phyloP scores from a whole-genome alignment of 2,113 vertebrate species.

The Notothenia rossii region DNA sequence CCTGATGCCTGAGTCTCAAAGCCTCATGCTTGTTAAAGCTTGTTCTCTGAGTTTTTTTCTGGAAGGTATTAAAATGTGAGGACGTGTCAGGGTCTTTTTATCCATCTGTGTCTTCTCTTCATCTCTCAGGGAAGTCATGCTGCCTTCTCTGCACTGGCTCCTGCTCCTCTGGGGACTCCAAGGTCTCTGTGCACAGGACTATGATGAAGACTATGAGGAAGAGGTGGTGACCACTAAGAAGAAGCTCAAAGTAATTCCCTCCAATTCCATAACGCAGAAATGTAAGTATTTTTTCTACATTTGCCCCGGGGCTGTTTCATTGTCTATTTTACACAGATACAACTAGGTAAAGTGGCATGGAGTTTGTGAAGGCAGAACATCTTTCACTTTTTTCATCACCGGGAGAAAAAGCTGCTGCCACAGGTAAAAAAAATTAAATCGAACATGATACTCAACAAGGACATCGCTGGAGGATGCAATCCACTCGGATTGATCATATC shows the following conservation, averaged over 20 bases:
- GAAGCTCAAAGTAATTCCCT: slow-evolving; percentile 76
- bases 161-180: slow-evolving; percentile 84
- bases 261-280: slow-evolving; percentile 80
- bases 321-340: not conserved
- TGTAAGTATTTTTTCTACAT: slow-evolving; percentile 60
- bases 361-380: slow-evolving; percentile 36
- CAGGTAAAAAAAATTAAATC: slow-evolving; percentile 43
- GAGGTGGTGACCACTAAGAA: slow-evolving; percentile 69
- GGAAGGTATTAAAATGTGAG: slow-evolving; percentile 63
- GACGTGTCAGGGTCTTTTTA: slow-evolving; percentile 37
- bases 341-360: not conserved
- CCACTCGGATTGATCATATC: slow-evolving; percentile 59
- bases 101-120: slow-evolving; percentile 13
- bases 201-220: slow-evolving; percentile 81
- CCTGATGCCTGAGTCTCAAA: slow-evolving; percentile 22
- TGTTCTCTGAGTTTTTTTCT: slow-evolving; percentile 42
- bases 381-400: slow-evolving; percentile 8
- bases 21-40: slow-evolving; percentile 61
- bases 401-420: slow-evolving; percentile 6
- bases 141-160: slow-evolving; percentile 78
- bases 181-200: slow-evolving; percentile 82
- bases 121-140: slow-evolving; percentile 58
- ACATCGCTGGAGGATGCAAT: slow-evolving; percentile 61
- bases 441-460: slow-evolving; percentile 56
- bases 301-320: not conserved